Percentiles rank a stretch among this genome's conserved stretches.
These are phyloP conservation scores for Archaeoteleia sp. DNA, from an alignment of 2,888 invertebrate species.

Conservation along the genomic window DNA sequence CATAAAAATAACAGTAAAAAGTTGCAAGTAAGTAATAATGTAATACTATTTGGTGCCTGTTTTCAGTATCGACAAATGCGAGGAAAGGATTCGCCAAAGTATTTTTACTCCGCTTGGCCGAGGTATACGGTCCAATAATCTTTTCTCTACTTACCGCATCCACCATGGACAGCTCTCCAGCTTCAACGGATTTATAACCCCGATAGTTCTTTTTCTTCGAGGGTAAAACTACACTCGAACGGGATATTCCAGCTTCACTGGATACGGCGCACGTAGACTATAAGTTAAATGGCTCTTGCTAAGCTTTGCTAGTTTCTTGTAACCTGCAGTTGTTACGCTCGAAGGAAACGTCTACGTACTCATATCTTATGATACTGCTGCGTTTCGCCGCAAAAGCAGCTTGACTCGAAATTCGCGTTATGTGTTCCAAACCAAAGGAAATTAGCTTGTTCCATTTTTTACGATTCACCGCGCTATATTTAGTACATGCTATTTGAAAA, in stretches of 20 bases:
- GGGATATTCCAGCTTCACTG: conserved; percentile 42
- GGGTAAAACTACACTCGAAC: conserved; percentile 54
- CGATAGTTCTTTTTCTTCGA: conserved; percentile 53
- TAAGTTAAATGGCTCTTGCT: conserved; percentile 54
- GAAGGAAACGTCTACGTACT: conserved; percentile 52
- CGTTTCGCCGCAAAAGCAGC: too few relatives aligned
- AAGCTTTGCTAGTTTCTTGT: conserved; percentile 54
- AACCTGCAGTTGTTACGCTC: conserved; percentile 54
- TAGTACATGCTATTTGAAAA: too few relatives aligned
- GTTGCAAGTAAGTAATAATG: too few relatives aligned
- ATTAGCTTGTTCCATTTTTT: conserved; percentile 32
- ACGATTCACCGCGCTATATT: too few relatives aligned
- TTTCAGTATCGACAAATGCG: too few relatives aligned
- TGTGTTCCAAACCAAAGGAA: conserved; percentile 37
- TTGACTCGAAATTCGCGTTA: conserved; percentile 41
- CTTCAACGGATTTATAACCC: conserved; percentile 55
- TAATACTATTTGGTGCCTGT: too few relatives aligned
- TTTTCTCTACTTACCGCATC: conserved; percentile 52
- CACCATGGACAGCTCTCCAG: conserved; percentile 50
- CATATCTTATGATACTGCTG: conserved; percentile 44
- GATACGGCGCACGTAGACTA: conserved; percentile 45
- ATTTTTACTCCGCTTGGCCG: conserved; percentile 39
- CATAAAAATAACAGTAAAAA: too few relatives aligned
- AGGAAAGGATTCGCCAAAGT: conserved; percentile 23
- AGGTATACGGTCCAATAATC: conserved; percentile 56